These are phyloP conservation scores for Hirudo medicinalis DNA, from an alignment of 1,140 invertebrate species.

Conservation along the genomic window DNA sequence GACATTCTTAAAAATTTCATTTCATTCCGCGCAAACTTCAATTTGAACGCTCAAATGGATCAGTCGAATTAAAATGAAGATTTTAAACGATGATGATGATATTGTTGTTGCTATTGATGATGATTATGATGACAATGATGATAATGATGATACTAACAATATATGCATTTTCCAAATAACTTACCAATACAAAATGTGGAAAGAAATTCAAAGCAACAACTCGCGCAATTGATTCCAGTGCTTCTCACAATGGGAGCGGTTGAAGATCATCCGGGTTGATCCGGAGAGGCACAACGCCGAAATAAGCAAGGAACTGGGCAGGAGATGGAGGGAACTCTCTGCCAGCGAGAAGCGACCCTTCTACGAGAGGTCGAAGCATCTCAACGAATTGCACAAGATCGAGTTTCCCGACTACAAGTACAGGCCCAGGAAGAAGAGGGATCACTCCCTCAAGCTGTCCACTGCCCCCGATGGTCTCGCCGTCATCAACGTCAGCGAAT, in stretches of 20 bases:
- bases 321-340: conserved; percentile 51
- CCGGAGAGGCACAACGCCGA: conserved; percentile 98
- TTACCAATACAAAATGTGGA: neutral
- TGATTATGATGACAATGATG: neutral
- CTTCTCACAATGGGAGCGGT: conserved; percentile 64
- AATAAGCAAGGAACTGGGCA: conserved; percentile 88
- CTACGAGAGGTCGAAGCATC: conserved; percentile 87
- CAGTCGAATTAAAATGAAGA: too few relatives aligned
- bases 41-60: too few relatives aligned
- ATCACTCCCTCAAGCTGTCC: neutral
- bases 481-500: conserved; percentile 1
- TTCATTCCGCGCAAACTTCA: too few relatives aligned
- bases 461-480: too few relatives aligned
- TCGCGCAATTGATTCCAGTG: neutral
- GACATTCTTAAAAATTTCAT: too few relatives aligned
- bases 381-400: conserved; percentile 89
- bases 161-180: neutral
- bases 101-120: neutral
- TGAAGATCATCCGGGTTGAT: conserved; percentile 87
- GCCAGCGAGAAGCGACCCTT: conserved; percentile 86
- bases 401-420: conserved; percentile 97
- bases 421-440: conserved; percentile 42
- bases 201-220: neutral
- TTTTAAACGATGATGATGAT: neutral
- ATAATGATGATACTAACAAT: neutral